Conservation (phyloP, 35 echinoderm and acorn worm genomes). For the Apostichopus japonicus region DNA sequence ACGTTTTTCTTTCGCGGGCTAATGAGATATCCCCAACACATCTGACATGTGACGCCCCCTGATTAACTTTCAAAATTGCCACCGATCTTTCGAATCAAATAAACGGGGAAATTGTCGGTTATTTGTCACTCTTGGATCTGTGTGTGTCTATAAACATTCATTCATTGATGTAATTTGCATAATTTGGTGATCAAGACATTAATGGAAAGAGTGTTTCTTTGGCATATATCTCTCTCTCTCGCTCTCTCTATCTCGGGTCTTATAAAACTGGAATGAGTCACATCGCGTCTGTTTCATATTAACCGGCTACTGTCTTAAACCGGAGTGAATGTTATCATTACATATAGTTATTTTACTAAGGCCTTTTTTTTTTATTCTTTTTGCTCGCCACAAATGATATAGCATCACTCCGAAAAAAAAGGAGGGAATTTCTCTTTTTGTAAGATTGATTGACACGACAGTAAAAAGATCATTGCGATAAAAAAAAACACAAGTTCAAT, state of each 20-base stretch:
- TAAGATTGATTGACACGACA: not conserved
- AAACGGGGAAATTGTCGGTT: no score
- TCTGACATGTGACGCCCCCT: no score
- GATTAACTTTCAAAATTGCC: no score
- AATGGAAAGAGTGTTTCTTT: not conserved
- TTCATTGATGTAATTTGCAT: not conserved
- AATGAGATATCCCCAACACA: no score
- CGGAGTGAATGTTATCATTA: constrained; percentile 29
- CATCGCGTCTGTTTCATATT: constrained; percentile 1
- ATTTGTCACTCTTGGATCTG: no score
- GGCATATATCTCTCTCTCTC: not conserved
- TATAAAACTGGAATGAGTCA: constrained; percentile 3
- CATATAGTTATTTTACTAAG: not conserved
- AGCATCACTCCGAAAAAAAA: no score
- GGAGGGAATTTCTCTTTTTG: no score
- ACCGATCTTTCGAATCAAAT: no score
- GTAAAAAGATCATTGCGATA: not conserved
- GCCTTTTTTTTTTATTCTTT: not conserved
- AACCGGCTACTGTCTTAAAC: not conserved
- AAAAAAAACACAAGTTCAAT: not conserved
- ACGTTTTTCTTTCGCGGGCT: no score
- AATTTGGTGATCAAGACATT: not conserved
- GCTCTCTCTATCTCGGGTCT: not conserved
- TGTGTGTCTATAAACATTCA: not conserved
- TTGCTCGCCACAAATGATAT: not conserved